These are phyloP conservation scores for Anhinga anhinga DNA, from an alignment of 2,113 vertebrate genomes.

Conservation along the genomic window DNA sequence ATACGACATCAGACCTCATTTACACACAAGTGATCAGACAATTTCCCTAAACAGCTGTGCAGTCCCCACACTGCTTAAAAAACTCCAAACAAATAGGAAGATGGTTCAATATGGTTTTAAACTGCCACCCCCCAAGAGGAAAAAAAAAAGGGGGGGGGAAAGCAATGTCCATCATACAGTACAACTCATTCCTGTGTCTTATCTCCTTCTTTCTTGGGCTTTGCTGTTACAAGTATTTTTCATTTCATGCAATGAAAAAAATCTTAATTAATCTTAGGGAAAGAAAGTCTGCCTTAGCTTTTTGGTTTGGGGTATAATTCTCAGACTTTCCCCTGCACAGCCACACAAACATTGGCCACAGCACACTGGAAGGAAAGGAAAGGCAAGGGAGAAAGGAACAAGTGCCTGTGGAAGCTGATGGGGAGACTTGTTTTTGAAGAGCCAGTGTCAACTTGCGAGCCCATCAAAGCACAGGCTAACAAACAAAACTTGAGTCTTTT, in stretches of 20 bases:
- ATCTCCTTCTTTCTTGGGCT: not conserved
- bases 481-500: not conserved
- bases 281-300: not conserved
- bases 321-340: not conserved
- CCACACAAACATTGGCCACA: not conserved
- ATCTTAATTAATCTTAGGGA: not conserved
- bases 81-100: not conserved
- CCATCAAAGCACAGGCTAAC: not conserved
- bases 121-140: not conserved
- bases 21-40: not conserved
- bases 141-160: not conserved
- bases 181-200: not conserved
- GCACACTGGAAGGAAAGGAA: not conserved
- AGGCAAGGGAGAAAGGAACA: not conserved
- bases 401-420: not conserved
- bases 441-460: not conserved
- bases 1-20: not conserved
- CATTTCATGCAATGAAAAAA: not conserved
- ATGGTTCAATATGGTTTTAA: not conserved
- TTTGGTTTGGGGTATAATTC: not conserved
- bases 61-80: not conserved
- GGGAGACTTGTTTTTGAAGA: not conserved
- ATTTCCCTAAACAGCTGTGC: not conserved
- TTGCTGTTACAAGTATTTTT: not conserved
- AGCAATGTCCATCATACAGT: rapidly evolving